phyloP scores from a whole-genome alignment of 2,888 invertebrate species.

The Troides aeacus region DNA sequence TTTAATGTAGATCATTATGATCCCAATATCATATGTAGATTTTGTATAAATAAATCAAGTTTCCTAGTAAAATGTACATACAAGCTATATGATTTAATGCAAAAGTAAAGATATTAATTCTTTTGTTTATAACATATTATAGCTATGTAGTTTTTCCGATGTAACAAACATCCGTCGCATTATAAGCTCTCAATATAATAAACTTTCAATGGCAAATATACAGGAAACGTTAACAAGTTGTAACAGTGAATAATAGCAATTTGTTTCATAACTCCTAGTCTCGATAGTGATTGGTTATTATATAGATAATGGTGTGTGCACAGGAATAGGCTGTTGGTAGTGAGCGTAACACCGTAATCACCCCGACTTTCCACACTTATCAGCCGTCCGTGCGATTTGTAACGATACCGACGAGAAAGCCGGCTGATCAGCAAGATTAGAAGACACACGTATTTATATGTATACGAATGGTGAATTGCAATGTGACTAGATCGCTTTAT shows the following conservation, averaged over 20 bases:
- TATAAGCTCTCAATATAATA: background rate
- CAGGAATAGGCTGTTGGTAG: slow-evolving; percentile 19
- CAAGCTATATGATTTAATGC: background rate
- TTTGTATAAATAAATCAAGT: no score
- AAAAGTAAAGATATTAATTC: background rate
- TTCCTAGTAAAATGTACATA: background rate
- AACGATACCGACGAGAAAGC: slow-evolving; percentile 52
- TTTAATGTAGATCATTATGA: no score
- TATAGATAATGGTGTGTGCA: slow-evolving; percentile 16
- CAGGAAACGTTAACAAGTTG: slow-evolving; percentile 17
- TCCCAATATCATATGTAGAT: no score
- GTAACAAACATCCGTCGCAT: background rate
- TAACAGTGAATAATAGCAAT: slow-evolving; percentile 26
- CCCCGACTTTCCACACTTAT: slow-evolving; percentile 49
- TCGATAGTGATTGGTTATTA: slow-evolving; percentile 21
- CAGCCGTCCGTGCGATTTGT: slow-evolving; percentile 31
- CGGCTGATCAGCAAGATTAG: slow-evolving; percentile 55
- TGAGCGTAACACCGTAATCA: slow-evolving; percentile 29
- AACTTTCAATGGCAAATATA: slow-evolving; percentile 14
- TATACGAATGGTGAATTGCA: background rate
- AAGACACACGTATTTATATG: slow-evolving; percentile 45
- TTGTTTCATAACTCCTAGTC: slow-evolving; percentile 20
- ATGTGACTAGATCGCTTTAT: background rate
- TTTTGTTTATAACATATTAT: background rate
- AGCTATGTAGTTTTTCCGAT: background rate